Evolutionary conservation across 92 coral and sea anemone species (phyloP), one percentile per base, ranked within the genome.

Genomic region (Siderastrea siderea): DNA sequence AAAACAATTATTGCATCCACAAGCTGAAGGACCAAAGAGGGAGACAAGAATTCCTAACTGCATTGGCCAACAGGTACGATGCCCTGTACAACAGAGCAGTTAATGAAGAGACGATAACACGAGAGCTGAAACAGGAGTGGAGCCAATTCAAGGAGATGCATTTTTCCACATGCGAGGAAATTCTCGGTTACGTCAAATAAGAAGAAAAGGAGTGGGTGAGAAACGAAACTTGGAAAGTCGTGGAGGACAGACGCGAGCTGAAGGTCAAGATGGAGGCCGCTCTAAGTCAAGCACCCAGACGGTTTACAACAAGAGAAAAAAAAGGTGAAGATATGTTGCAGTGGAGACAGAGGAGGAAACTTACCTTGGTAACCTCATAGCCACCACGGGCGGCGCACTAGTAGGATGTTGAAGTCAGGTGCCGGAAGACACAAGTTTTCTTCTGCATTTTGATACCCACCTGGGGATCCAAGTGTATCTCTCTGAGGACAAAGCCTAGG

Each of bases 181-280:
- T 79, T 14, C 84, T 62, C 43, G 73, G 54, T 63, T 65, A 51
- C 59, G 76, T 66, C 54, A 80, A 66, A n/a, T 14, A 50, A 14
- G 71, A 67, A 7, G 1, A 45, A 59, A 80, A 80, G 46, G 45
- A 10, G 4, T 65, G 75, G 85, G 58, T 58, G 65, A 75, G 80
- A 15, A 69, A 69, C n/a, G 48, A 9, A 50, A 7, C 86, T 52
- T 82, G 78, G 64, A 82, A 26, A 71, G 15, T 71, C 7, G 81
- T 71, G 1, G 87, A 69, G 52, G 13, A 70, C 81, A 83, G 81
- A 44, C 71, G 54, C 13, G 68, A 71, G 57, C 65, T 83, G 47
- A 83, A 83, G 50, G 55, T 10, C 67, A 83, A 71, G 80, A 5
- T 83, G 17, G 68, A 70, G 14, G 48, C 45, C 66, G 13, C 87